Conservation (phyloP, 92 coral and sea anemone genomes). For the Porites divaricata region DNA sequence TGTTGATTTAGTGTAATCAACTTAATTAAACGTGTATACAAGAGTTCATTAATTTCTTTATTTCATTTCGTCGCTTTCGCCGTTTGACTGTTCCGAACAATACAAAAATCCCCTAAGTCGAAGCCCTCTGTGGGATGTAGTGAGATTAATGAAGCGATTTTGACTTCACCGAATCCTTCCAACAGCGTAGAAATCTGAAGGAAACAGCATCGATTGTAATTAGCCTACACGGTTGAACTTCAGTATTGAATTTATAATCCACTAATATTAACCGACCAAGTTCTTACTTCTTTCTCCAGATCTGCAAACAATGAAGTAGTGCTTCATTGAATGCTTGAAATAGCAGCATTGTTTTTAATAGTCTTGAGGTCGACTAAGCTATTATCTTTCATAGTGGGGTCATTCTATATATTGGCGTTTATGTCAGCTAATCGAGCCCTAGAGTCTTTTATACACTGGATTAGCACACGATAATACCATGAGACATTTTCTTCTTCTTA, state of each 20-base stretch:
- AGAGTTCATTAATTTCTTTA: neutral
- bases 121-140: constrained; percentile 20
- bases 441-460: constrained; percentile 32
- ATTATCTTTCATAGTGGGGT: constrained; percentile 35
- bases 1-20: constrained; percentile 17
- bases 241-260: neutral
- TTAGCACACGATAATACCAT: constrained; percentile 29
- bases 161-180: neutral
- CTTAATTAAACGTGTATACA: constrained; percentile 22
- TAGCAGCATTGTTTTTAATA: constrained; percentile 38
- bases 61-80: constrained; percentile 4
- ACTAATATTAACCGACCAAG: neutral
- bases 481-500: constrained; percentile 12
- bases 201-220: constrained; percentile 9
- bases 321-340: constrained; percentile 28
- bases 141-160: constrained; percentile 10
- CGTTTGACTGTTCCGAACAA: constrained; percentile 4
- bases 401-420: constrained; percentile 43
- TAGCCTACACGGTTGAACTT: neutral
- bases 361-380: constrained; percentile 30
- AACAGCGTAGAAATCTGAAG: neutral
- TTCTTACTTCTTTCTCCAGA: neutral
- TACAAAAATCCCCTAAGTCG: neutral
- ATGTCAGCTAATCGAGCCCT: constrained; percentile 36
- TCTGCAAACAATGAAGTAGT: neutral